phyloP scores from a whole-genome alignment of 2,888 invertebrate genomes.

The Disparrhopalites patrizii region DNA sequence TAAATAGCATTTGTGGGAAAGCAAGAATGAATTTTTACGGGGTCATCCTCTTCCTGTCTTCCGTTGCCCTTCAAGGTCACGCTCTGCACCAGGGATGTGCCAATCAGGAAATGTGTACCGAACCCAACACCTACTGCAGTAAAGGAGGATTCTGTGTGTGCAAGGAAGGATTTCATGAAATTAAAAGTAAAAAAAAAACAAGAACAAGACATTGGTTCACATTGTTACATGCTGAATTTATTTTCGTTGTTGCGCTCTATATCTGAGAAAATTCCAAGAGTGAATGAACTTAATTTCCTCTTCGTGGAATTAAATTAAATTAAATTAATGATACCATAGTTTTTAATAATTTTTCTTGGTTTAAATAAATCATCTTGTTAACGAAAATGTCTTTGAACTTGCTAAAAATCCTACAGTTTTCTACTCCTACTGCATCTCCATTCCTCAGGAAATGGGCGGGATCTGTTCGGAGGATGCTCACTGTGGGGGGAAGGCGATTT shows the following conservation, averaged over 20 bases:
- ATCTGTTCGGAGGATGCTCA: neutral
- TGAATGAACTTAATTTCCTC: neutral
- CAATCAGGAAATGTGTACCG: neutral
- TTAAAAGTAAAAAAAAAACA: neutral
- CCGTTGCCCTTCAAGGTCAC: too few relatives aligned
- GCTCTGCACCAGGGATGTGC: neutral
- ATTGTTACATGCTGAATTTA: neutral
- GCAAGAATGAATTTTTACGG: too few relatives aligned
- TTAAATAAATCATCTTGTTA: neutral
- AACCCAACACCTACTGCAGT: neutral
- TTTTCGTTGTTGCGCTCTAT: neutral
- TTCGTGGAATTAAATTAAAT: neutral
- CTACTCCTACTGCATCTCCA: neutral
- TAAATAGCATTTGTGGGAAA: too few relatives aligned
- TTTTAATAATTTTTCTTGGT: too few relatives aligned
- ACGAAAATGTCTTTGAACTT: neutral
- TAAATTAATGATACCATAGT: neutral
- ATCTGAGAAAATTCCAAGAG: neutral
- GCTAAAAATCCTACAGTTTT: neutral
- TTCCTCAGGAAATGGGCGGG: neutral
- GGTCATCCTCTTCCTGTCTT: too few relatives aligned
- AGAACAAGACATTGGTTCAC: too few relatives aligned
- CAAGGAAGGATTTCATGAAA: neutral
- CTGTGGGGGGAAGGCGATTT: neutral
- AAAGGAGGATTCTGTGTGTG: neutral